Evolutionary conservation across 2,888 invertebrate species (phyloP), one percentile per base, ranked within the genome.

Genomic region (Drosophila pegasa): DNA sequence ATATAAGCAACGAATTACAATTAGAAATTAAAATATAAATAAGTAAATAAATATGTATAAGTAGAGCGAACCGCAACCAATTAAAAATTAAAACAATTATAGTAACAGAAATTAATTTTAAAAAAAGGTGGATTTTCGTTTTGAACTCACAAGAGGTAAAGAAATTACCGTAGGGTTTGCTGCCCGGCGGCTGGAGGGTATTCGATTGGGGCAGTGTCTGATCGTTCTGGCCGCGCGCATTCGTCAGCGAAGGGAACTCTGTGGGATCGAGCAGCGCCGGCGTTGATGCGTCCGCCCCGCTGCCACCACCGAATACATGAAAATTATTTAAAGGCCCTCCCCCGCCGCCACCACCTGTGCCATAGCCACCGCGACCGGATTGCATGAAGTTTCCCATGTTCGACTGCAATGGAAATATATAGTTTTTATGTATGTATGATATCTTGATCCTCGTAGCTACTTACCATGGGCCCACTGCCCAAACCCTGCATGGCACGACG

Each of bases 191-290:
- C 75, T 97, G 97, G 94, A 95, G 95, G 71, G 97, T 95, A 93
- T 96, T 95, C 89, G 95, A 94, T 92, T 95, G 96, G 90, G 96
- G 96, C 93, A 95, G 94, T 92, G 94, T 94, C 91, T 96, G 95
- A 94, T 95, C 95, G 83, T 95, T 95, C 88, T 95, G 95, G 84
- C 96, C 97, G 91, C 97, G 94, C 92, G 96, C 97, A 89, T 92
- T 92, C 89, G 97, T 97, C 91, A 98, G 94, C 85, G 97, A 97
- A 75, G 98, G 98, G 93, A 98, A 98, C 93, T 98, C 98, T 91
- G 97, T 97, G 83, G 97, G 95, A 93, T 98, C 98, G 89, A 98
- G 94, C 80, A 97, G 94, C 80, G 97, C 97, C 74, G 97, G 97
- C 90, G 97, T 96, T 90, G 95, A 94, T 89, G 95, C 94, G 56